phyloP scores from a whole-genome alignment of 2,113 vertebrate genomes.

The Uria aalge region DNA sequence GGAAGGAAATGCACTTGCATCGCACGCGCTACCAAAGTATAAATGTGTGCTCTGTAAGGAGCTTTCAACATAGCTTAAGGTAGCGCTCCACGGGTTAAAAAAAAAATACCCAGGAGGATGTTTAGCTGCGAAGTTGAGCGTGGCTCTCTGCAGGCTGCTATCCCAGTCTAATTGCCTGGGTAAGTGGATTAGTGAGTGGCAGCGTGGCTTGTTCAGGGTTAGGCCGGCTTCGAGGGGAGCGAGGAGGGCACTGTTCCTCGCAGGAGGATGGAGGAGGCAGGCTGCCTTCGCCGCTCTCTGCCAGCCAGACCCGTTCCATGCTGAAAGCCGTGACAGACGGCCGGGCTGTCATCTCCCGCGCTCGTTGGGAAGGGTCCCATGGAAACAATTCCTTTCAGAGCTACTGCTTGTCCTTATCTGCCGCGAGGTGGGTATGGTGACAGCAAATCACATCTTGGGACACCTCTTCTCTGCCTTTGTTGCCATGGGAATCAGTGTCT shows the following conservation, averaged over 20 bases:
- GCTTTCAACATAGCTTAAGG: background rate
- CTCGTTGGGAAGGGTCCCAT: slow-evolving; percentile 3
- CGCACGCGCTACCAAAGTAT: background rate
- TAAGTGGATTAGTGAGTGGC: background rate
- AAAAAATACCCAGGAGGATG: background rate
- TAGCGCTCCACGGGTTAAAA: background rate
- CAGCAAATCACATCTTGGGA: slow-evolving; percentile 60
- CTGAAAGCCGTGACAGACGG: background rate
- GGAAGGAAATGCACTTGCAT: background rate
- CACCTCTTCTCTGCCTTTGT: slow-evolving; percentile 38
- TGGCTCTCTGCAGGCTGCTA: background rate
- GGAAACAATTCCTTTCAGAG: slow-evolving; percentile 50
- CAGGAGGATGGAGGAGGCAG: background rate
- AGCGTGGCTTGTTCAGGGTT: background rate
- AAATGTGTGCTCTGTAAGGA: background rate
- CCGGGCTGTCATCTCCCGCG: background rate
- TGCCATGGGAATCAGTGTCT: slow-evolving; percentile 32
- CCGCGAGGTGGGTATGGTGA: background rate
- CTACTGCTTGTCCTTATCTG: slow-evolving; percentile 20
- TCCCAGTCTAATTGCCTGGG: background rate
- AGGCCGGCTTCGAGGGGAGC: background rate
- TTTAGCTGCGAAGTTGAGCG: background rate
- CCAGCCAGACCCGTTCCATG: background rate
- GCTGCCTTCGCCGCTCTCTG: background rate
- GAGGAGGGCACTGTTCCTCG: background rate